Base-by-base conservation (phyloP, 2,888 invertebrate species). In the Drosophila yooni region DNA sequence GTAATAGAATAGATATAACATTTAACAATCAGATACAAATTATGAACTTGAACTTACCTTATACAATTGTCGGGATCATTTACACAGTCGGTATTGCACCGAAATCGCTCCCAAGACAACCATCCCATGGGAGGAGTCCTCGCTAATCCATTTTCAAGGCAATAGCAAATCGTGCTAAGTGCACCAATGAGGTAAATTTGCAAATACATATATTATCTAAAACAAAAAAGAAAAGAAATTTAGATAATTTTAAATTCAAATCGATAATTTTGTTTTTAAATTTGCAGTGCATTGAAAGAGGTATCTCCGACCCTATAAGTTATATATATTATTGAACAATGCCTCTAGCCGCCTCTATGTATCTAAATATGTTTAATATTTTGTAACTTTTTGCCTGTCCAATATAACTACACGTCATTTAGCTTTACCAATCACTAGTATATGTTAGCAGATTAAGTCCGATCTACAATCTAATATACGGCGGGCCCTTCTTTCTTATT, bases 51-150 rank as follows among this genome's bases (percentile, higher is more conserved):
- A 53, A 51, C 61, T 43, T 50, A 95, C 95, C 95, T 95, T 67
- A 95, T 95, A 81, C 95, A 95, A 79, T 95, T 94, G 70, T 95
- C 93, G 0, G 95, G 95, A 92, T 95, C 95, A 57, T 93, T 93
- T 21, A 93, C 91, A 83, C 95, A 95, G 90, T 96, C 95, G 1
- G 93, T 94, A 53, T 95, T 94, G 81, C 95, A 95, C 21, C 95
- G 92, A 91, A 94, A 96, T 75, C 95, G 91, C 89, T 95, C 94
- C 95, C 95, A 96, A 38, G 95, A 94, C 92, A 96, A 94, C 95
- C 95, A 95, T 8, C 95, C 95, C 95, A 96, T 95, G 1, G 95
- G 95, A 1, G 95, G 95, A 5, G 95, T 95, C 65, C 93, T 87
- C 0, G 95, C 95, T 50, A 95, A 89, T 0, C 95, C 95, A 93